A percentile compares a stretch with the other conserved stretches of the same genome.
phyloP scores from a whole-genome alignment of 2,888 invertebrate genomes.

The Cremastinae sp. region DNA sequence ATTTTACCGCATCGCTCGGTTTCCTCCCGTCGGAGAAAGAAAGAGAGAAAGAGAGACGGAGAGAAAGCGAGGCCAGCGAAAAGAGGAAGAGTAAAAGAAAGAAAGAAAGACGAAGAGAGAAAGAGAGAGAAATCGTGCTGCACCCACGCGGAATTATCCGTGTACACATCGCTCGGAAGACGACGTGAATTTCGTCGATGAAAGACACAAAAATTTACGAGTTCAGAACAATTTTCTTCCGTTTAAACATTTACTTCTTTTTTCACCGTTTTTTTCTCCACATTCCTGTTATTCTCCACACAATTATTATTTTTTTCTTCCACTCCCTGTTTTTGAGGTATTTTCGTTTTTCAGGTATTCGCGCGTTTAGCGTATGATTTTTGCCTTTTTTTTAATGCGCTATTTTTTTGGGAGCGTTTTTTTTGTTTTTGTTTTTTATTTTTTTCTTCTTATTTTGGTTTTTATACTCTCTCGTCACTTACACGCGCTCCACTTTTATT shows the following conservation, averaged over 20 bases:
- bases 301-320: background rate
- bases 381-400: no score
- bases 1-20: slow-evolving; percentile 52
- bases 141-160: slow-evolving; percentile 44
- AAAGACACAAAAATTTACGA: slow-evolving; percentile 24
- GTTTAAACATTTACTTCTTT: background rate
- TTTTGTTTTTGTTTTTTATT: no score
- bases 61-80: background rate
- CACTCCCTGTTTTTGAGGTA: background rate
- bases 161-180: slow-evolving; percentile 27
- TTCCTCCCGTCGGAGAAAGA: slow-evolving; percentile 30
- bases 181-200: slow-evolving; percentile 38
- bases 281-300: no score
- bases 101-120: background rate
- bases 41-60: slow-evolving; percentile 1
- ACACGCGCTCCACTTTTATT: slow-evolving; percentile 40
- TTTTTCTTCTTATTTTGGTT: slow-evolving; percentile 13
- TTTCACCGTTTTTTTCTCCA: background rate
- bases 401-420: no score
- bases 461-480: slow-evolving; percentile 30
- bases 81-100: slow-evolving; percentile 3
- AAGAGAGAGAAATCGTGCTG: slow-evolving; percentile 39
- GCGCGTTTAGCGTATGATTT: no score
- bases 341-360: no score
- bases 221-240: background rate